A percentile compares a stretch with the other conserved stretches of the same genome.
Evolutionary conservation across 2,113 vertebrate species (phyloP).

Genomic region (Malurus melanocephalus): DNA sequence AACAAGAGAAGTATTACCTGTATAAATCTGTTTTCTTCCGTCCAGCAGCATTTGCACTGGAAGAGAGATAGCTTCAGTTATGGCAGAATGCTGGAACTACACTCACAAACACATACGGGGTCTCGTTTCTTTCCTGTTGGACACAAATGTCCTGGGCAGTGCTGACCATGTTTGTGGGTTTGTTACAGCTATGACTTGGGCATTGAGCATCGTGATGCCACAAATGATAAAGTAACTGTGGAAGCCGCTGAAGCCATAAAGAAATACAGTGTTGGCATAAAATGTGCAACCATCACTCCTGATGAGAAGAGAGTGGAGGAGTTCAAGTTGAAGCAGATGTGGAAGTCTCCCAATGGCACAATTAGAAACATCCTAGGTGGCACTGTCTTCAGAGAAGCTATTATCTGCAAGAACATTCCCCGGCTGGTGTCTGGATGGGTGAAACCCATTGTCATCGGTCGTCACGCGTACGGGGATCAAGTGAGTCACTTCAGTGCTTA

Average conservation of each 20-base stretch:
- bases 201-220: conserved; percentile 91
- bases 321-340: conserved; percentile 97
- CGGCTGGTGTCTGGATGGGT: conserved; percentile 90
- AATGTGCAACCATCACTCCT: conserved; percentile 96
- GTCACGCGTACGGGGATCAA: conserved; percentile 95
- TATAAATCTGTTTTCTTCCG: not conserved
- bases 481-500: conserved; percentile 68
- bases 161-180: not conserved
- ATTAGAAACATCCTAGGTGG: conserved; percentile 97
- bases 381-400: conserved; percentile 96
- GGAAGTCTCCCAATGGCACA: conserved; percentile 97
- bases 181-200: conserved; percentile 88
- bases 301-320: conserved; percentile 96
- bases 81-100: not conserved
- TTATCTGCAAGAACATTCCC: conserved; percentile 96
- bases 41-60: not conserved
- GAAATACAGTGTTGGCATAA: conserved; percentile 89
- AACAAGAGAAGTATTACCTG: not conserved
- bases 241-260: conserved; percentile 92
- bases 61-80: not conserved
- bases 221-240: conserved; percentile 87
- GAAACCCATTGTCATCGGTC: conserved; percentile 96
- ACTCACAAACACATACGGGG: not conserved
- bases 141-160: not conserved
- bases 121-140: not conserved